Evolutionary conservation across 2,797 vertebrate genomes (phyloP), one percentile per base, ranked within the genome.

Genomic region (Trachurus trachurus): DNA sequence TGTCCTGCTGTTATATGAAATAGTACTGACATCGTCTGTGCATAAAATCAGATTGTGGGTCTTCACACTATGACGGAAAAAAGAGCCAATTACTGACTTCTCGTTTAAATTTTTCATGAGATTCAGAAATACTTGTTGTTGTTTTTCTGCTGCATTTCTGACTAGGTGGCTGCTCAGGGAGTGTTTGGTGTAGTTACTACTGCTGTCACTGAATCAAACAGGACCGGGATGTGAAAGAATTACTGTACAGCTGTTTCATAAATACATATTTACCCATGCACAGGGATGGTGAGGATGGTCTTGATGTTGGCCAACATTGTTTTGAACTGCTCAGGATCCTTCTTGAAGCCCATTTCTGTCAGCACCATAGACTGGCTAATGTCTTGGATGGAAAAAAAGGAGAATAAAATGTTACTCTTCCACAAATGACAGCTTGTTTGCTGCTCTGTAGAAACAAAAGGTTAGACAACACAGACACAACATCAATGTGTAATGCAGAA

Each of bases 331-430:
- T 96, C 95, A 1, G 96, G 93, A 70, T 97, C 93, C 54, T 96
- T 94, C 81, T 94, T 96, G 74, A 97, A 98, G 69, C 94, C 95
- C 89, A 97, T 84, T 87, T 99, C 98, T n/a, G 98, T 97, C 87
- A 99, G 94, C 40, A 99, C 90, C 78, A 99, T 90, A 15, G 97
- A 96, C 72, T 96, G 95, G 71, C 92, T 96, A 57, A 99, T 96
- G 84, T 99, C 98, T 99, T 80, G 8, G 88, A 64, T 45, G 17
- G 2, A 76, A 65, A n/a, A 65, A n/a, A 56, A 64, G 44, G 52
- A 53, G 52, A 53, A 53, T 0, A 52, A 61, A 22, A 50, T 15
- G 26, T 19, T 9, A 66, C 26, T 62, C 69, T 31, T 31, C 16
- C 40, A 9, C 2, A 61, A 54, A 57, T 22, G 4, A 29, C 61